These are phyloP conservation scores for Melierax canorus DNA, from an alignment of 2,113 vertebrate genomes.

Conservation along the genomic window DNA sequence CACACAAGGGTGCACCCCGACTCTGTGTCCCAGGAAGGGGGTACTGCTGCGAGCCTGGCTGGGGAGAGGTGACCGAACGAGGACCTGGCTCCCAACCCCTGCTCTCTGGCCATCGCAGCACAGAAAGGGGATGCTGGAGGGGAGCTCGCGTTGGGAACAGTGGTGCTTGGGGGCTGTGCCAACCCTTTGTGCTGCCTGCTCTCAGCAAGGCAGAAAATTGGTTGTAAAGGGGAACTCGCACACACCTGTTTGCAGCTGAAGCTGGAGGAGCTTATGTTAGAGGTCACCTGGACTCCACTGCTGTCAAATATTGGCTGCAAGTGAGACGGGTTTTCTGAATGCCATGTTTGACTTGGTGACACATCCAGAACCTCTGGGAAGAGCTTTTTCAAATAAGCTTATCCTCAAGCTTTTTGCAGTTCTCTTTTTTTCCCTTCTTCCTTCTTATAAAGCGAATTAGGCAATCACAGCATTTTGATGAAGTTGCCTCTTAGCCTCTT, in stretches of 20 bases:
- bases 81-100: not conserved
- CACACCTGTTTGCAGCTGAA: not conserved
- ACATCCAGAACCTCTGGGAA: not conserved
- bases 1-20: not conserved
- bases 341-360: not conserved
- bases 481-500: not conserved
- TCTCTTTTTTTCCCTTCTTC: not conserved
- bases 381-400: not conserved
- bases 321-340: not conserved
- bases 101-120: rapidly evolving
- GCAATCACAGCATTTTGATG: not conserved
- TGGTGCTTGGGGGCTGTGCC: not conserved
- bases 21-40: not conserved
- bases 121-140: not conserved
- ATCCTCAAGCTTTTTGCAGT: not conserved
- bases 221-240: not conserved
- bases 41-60: rapidly evolving
- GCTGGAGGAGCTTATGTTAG: not conserved
- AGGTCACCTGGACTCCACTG: not conserved
- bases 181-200: not conserved
- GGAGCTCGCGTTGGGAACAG: not conserved
- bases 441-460: not conserved
- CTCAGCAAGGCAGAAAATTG: not conserved
- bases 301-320: not conserved
- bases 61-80: not conserved